Evolutionary conservation across 1,140 invertebrate species (phyloP), one percentile per base, ranked within the genome.

Genomic region (Bradysia coprophila): DNA sequence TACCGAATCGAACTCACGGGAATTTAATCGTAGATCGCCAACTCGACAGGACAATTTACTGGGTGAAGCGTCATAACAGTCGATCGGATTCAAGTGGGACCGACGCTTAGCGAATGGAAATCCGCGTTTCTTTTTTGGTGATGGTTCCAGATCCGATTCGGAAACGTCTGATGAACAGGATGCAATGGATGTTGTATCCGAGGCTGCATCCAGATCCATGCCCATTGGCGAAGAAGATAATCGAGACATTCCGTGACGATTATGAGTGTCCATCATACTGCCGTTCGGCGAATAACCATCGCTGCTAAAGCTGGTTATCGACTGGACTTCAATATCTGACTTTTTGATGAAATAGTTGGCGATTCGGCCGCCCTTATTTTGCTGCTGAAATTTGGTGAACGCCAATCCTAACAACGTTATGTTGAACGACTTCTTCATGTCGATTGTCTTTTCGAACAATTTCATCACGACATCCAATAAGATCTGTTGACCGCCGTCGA

Each of bases 321-420:
- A 76, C 50, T 81, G 77, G 19, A 80, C 77, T 47, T 77, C 75
- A 13, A 80, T 67, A 49, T 75, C 71, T 48, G 71, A 73, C 42
- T 68, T 67, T 45, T 68, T 71, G 48, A 74, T 68, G 20, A 82
- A 61, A 50, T 81, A 82, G n/a, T 75, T 75, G 1, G 75, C 69
- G 48, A 83, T 77, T 51, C 68, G 63, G 48, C 63, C 66, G 1
- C 72, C 72, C 15, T 65, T 69, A 48, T 70, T 69, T 34, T 71
- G 66, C 51, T 82, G 78, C 45, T 75, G 72, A 47, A 84, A 84
- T 55, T 84, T 83, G 3, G 76, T 79, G 52, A 84, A 84, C 11
- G 78, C 76, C 46, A 86, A 60, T 19, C 81, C 81, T 28, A 86
- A 59, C 28, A 84, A 59, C 6, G 79, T 83, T 45, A 86, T 71